phyloP scores from a whole-genome alignment of 2,113 vertebrate genomes.

The Ellobius talpinus region DNA sequence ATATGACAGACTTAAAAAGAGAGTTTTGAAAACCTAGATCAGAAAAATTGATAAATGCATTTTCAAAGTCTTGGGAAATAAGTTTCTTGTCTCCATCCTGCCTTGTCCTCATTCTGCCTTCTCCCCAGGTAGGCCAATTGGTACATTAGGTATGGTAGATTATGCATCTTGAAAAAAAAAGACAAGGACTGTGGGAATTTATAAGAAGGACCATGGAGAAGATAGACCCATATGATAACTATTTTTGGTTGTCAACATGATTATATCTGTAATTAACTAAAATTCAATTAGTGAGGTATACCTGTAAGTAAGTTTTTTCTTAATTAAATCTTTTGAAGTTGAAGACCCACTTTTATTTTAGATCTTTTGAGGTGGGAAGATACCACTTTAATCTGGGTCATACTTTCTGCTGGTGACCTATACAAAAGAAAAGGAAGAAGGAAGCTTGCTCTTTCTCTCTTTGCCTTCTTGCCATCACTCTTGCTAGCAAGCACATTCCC shows the following conservation, averaged over 20 bases:
- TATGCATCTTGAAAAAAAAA: neutral
- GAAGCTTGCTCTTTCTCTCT: neutral
- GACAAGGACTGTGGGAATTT: accelerated
- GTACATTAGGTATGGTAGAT: neutral
- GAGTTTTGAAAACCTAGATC: neutral
- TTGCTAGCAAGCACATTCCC: neutral
- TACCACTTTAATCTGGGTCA: neutral
- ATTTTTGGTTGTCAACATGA: neutral
- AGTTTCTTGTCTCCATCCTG: neutral
- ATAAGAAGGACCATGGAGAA: neutral
- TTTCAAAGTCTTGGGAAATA: neutral
- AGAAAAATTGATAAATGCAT: neutral
- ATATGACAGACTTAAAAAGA: neutral
- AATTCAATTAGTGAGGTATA: neutral
- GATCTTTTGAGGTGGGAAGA: neutral
- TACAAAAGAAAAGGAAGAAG: neutral
- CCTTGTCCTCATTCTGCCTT: too few relatives aligned
- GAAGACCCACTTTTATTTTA: neutral
- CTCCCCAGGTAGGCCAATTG: neutral
- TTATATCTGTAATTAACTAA: neutral
- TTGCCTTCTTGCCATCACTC: neutral
- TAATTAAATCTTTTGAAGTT: neutral
- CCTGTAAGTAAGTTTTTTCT: neutral
- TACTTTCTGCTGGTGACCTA: neutral
- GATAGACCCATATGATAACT: neutral